Base-by-base conservation (phyloP, 2,113 vertebrate species). In the Dicerorhinus sumatrensis region DNA sequence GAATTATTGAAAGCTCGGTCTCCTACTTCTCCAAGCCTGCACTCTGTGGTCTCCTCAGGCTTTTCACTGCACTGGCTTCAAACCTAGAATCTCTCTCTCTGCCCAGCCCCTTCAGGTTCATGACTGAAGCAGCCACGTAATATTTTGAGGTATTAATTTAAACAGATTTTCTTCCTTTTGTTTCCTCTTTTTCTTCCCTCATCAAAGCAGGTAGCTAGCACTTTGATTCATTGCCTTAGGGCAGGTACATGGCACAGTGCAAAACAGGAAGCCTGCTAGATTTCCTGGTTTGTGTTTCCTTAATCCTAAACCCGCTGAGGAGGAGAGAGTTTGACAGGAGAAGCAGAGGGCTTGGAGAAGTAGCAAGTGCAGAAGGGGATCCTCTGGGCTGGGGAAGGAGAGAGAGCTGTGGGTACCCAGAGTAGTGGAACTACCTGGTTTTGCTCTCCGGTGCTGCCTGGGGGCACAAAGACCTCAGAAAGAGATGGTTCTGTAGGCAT, bases 201-300 rank as follows among this genome's bases (percentile, higher is more conserved):
- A 46, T 94, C 93, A 96, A 82, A 97, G 82, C 79, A 69, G 70
- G 56, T 51, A 77, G 87, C 12, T 33, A 16, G 42, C 27, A 31
- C 67, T 97, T 91, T 93, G 93, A 82, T 91, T 96, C 51, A 18
- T 33, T 79, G 86, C 85, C 62, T 80, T 36, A 33, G 63, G 86
- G 58, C 67, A 86, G 54, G 23, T 31, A 58, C 23, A 0, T 11
- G 12, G 20, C 46, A 62, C 8, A 48, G 85, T 13, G 16, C 25
- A 87, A 69, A 83, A 83, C 51, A 91, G 51, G 67, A 86, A 96
- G 86, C 21, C 36, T 54, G 36, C 20, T 67, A 8, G 48, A n/a
- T 58, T 77, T 80, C 56, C 56, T n/a, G 6, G n/a, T 48, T 76
- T 93, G 54, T 73, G 36, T 39, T 92, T 80, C 91, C 72, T 96